phyloP scores from a whole-genome alignment of 2,797 vertebrate species.

The Siniperca undulata region DNA sequence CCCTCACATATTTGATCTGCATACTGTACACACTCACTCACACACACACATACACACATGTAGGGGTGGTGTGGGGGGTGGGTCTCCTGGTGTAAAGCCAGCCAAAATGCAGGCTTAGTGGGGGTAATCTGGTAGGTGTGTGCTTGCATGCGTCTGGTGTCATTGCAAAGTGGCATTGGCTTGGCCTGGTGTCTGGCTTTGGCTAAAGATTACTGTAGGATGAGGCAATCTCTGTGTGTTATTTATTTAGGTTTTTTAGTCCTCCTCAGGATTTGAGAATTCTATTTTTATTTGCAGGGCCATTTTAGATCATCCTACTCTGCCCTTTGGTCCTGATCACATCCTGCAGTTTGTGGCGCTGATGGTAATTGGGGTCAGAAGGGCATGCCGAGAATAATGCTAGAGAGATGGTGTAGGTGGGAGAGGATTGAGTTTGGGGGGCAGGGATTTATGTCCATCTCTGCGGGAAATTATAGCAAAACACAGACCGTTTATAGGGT shows the following conservation, averaged over 20 bases:
- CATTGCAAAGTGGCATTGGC: constrained; percentile 17
- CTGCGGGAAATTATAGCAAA: constrained; percentile 32
- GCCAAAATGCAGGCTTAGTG: constrained; percentile 65
- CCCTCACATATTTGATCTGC: constrained; percentile 52
- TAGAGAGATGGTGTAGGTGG: constrained; percentile 2
- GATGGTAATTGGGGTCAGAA: constrained; percentile 30
- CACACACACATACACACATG: not conserved
- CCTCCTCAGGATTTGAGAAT: not conserved
- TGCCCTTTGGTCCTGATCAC: constrained; percentile 8
- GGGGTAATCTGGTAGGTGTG: constrained; percentile 64
- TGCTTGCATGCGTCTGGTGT: constrained; percentile 31
- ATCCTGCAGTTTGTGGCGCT: not conserved
- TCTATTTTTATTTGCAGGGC: not conserved
- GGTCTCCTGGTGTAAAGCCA: constrained; percentile 43
- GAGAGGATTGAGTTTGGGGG: constrained; percentile 43
- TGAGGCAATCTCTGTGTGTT: not conserved
- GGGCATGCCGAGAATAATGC: constrained; percentile 62
- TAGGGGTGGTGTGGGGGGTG: not conserved
- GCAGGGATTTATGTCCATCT: constrained; percentile 41
- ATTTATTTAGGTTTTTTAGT: not conserved
- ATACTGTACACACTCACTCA: constrained; percentile 12
- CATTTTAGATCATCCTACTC: not conserved
- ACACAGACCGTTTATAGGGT: constrained; percentile 2
- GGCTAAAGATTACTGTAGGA: constrained; percentile 1
- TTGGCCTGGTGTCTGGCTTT: constrained; percentile 20